phyloP scores from a whole-genome alignment of 1,140 invertebrate species.

The Lamellibrachia luymesi region DNA sequence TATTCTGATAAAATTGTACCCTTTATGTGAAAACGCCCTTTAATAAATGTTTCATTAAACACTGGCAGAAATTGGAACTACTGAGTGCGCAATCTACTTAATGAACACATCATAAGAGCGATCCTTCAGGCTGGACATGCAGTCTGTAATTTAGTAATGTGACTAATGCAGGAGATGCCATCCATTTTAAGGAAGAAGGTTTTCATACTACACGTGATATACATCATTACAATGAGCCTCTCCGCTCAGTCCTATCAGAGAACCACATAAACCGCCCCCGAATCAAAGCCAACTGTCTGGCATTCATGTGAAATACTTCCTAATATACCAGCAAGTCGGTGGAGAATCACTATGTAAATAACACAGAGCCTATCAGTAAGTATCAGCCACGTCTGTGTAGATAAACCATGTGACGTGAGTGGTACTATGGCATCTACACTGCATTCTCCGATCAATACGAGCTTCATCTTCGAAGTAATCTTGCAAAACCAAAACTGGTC shows the following conservation, averaged over 20 bases:
- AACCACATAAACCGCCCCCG: background rate
- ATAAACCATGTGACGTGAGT: background rate
- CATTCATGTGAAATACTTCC: background rate
- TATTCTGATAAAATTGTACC: no score
- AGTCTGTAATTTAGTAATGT: no score
- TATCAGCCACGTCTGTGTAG: background rate
- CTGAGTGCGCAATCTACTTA: no score
- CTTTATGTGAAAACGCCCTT: no score
- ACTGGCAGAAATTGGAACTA: no score
- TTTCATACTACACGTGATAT: background rate
- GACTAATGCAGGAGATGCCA: no score
- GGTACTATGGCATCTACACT: background rate
- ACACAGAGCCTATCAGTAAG: background rate
- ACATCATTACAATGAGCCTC: background rate
- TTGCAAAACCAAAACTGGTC: background rate
- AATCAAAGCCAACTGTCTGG: background rate
- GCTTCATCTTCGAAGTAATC: background rate
- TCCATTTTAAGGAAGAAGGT: background rate
- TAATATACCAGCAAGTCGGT: background rate
- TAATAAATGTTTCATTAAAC: no score
- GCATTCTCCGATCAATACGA: background rate
- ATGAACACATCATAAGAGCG: no score
- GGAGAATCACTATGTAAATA: background rate
- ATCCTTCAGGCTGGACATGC: no score
- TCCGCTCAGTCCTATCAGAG: background rate